Percentiles rank a stretch among this genome's conserved stretches.
Evolutionary conservation across 2,888 invertebrate species (phyloP).

Genomic region (Venustoraphidia nigricollis): DNA sequence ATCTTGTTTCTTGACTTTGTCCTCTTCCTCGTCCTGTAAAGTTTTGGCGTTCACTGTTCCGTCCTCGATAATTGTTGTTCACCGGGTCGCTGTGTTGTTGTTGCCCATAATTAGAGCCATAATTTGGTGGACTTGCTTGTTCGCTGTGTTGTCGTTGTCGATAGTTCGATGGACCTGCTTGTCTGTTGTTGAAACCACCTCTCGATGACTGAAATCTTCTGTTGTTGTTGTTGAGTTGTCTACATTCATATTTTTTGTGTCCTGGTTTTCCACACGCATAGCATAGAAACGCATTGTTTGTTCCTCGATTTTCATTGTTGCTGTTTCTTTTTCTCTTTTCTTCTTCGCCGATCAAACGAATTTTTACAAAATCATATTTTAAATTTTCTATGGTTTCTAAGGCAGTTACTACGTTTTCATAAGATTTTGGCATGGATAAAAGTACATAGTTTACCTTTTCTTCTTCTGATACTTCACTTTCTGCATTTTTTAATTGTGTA

Average conservation of each 20-base stretch:
- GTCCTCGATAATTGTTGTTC: no score
- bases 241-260: slow-evolving; percentile 7
- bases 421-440: slow-evolving; percentile 3
- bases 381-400: slow-evolving; percentile 7
- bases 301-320: not conserved
- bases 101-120: no score
- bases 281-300: not conserved
- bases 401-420: slow-evolving; percentile 3
- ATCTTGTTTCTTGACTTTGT: no score
- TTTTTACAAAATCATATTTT: slow-evolving; percentile 8
- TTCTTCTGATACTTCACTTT: not conserved
- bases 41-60: no score
- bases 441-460: slow-evolving; percentile 4
- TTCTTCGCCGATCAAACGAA: slow-evolving; percentile 7
- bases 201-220: not conserved
- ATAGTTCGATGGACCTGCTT: no score
- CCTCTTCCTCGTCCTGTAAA: no score
- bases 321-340: slow-evolving; percentile 6
- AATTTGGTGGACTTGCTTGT: no score
- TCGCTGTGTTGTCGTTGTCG: no score
- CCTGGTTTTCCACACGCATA: slow-evolving; percentile 7
- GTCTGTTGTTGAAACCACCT: no score
- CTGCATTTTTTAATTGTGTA: slow-evolving; percentile 7
- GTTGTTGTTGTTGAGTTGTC: no score
- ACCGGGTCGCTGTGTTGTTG: no score